Evolutionary conservation across 2,888 invertebrate genomes (phyloP).

Genomic region (Diplolepis rosae): DNA sequence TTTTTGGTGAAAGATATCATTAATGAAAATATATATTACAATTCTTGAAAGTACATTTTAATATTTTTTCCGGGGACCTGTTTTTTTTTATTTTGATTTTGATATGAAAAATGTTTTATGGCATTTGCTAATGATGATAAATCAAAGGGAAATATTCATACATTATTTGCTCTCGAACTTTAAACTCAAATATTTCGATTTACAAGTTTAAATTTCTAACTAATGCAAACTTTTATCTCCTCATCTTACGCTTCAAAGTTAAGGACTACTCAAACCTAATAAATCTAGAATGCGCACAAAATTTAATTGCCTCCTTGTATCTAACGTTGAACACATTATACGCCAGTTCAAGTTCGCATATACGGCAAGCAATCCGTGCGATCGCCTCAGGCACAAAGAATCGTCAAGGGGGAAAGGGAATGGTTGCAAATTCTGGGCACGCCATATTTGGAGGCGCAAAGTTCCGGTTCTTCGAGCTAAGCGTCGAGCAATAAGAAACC

Average conservation of each 20-base stretch:
- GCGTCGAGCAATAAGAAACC: conserved; percentile 29
- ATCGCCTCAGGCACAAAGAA: conserved; percentile 23
- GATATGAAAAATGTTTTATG: no score
- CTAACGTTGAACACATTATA: conserved; percentile 21
- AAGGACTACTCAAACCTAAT: conserved; percentile 5
- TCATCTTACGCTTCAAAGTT: not conserved
- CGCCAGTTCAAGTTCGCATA: conserved; percentile 27
- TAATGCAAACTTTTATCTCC: no score
- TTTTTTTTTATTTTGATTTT: no score
- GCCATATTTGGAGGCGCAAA: conserved; percentile 30
- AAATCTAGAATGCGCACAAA: conserved; percentile 23
- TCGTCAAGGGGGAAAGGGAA: conserved; percentile 17
- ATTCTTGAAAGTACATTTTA: no score
- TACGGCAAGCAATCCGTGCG: conserved; percentile 29
- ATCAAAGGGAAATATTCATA: no score
- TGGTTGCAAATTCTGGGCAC: conserved; percentile 29
- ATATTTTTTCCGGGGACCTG: no score
- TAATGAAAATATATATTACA: no score
- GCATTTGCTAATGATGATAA: no score
- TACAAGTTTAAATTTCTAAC: no score
- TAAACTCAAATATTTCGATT: no score
- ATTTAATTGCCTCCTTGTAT: conserved; percentile 25
- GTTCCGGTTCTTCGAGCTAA: conserved; percentile 29
- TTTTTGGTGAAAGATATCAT: no score
- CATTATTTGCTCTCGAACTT: no score